Percentiles rank a stretch among this genome's conserved stretches.
These are phyloP conservation scores for Amiota mariae DNA, from an alignment of 2,888 invertebrate species.

Conservation along the genomic window DNA sequence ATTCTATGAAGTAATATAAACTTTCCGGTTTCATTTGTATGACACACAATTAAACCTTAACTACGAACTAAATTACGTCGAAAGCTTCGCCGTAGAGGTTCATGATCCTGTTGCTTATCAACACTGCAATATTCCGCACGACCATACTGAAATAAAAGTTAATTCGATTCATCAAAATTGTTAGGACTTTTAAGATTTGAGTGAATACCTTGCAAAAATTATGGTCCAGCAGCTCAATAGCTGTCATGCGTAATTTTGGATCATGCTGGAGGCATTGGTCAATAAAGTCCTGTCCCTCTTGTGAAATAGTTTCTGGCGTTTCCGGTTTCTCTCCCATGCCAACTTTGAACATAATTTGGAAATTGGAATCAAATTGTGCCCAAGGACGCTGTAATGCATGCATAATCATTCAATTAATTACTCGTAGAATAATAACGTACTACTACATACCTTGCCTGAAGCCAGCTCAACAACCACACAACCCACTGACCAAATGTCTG, in stretches of 20 bases:
- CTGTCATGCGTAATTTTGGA: constrained; percentile 82
- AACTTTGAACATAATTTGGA: constrained; percentile 96
- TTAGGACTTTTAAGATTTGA: neutral
- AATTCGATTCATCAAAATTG: neutral
- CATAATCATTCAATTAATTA: neutral
- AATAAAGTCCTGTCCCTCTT: constrained; percentile 88
- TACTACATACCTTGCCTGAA: constrained; percentile 84
- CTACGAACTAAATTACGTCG: constrained; percentile 59
- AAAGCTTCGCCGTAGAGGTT: constrained; percentile 66
- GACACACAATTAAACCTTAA: constrained; percentile 32
- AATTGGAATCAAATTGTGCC: constrained; percentile 93
- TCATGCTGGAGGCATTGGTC: constrained; percentile 87
- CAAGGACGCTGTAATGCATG: constrained; percentile 83
- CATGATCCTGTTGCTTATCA: constrained; percentile 58
- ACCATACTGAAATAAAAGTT: constrained; percentile 59
- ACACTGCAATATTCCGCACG: constrained; percentile 66
- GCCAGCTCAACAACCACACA: constrained; percentile 97
- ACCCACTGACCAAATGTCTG: constrained; percentile 96
- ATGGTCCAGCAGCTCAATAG: constrained; percentile 81
- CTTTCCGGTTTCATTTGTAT: too few species aligned
- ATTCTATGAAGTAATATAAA: too few species aligned
- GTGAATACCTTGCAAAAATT: constrained; percentile 80
- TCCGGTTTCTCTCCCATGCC: constrained; percentile 92
- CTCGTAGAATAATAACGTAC: neutral
- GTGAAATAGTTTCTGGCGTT: constrained; percentile 83